Percentiles rank a stretch among this genome's conserved stretches.
phyloP scores from a whole-genome alignment of 2,888 invertebrate species.

The Scaptomyza flava region DNA sequence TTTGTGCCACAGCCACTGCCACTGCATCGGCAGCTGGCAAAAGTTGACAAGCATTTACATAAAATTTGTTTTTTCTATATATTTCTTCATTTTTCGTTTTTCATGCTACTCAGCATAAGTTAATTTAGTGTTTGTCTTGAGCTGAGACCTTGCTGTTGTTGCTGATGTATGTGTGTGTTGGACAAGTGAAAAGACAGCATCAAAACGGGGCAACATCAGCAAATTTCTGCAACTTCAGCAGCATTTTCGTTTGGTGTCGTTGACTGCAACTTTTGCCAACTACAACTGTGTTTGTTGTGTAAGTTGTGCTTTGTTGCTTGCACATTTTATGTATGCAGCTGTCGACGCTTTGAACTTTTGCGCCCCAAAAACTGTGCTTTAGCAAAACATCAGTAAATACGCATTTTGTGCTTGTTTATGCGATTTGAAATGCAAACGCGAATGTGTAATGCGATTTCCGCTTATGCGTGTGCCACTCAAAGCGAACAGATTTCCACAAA shows the following conservation, averaged over 20 bases:
- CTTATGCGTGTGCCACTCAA: slow-evolving; percentile 43
- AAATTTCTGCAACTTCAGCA: slow-evolving; percentile 31
- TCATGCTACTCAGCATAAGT: slow-evolving; percentile 70
- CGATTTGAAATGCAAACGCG: slow-evolving; percentile 45
- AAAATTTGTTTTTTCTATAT: slow-evolving; percentile 34
- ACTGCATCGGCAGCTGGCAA: slow-evolving; percentile 45
- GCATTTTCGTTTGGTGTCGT: slow-evolving; percentile 44
- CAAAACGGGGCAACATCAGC: slow-evolving; percentile 25
- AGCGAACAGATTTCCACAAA: slow-evolving; percentile 8
- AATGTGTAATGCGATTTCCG: slow-evolving; percentile 34
- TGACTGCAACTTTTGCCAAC: slow-evolving; percentile 42
- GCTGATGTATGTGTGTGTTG: slow-evolving; percentile 23
- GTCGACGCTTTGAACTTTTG: slow-evolving; percentile 58
- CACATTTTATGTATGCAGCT: slow-evolving; percentile 54
- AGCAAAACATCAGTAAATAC: slow-evolving; percentile 59
- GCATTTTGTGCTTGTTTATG: slow-evolving; percentile 50
- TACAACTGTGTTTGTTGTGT: slow-evolving; percentile 6
- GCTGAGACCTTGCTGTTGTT: slow-evolving; percentile 31
- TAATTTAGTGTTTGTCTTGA: slow-evolving; percentile 73
- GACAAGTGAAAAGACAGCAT: slow-evolving; percentile 18
- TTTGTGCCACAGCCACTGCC: slow-evolving; percentile 1
- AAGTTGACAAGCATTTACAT: slow-evolving; percentile 66
- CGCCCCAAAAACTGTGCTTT: slow-evolving; percentile 51
- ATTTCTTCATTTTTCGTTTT: slow-evolving; percentile 2
- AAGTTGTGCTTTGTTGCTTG: slow-evolving; percentile 10